A percentile compares a stretch with the other conserved stretches of the same genome.
Evolutionary conservation across 2,888 invertebrate genomes (phyloP).

Genomic region (Byasa hedistus): DNA sequence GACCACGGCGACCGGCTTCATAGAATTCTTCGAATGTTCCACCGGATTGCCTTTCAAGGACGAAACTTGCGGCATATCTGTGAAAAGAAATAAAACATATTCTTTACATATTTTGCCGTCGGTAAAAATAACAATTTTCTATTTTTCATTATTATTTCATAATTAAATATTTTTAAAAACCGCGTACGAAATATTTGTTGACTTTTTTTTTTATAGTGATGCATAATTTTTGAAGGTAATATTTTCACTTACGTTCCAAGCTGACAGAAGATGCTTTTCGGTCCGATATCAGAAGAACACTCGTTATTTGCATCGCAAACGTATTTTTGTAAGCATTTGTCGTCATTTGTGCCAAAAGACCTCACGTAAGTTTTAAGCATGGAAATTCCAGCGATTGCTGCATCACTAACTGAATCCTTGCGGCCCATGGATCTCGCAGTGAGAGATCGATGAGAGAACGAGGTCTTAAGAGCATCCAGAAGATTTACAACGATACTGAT

Average conservation of each 20-base stretch:
- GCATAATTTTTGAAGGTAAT: no score
- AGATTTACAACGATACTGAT: slow-evolving; percentile 95
- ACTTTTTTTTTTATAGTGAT: no score
- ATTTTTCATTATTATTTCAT: no score
- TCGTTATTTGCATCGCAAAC: slow-evolving; percentile 94
- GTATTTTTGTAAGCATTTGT: slow-evolving; percentile 91
- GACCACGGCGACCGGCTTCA: slow-evolving; percentile 91
- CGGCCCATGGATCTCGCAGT: slow-evolving; percentile 91
- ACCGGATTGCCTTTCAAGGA: slow-evolving; percentile 87
- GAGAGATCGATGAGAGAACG: slow-evolving; percentile 94
- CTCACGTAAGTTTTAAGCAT: slow-evolving; percentile 94
- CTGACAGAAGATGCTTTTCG: slow-evolving; percentile 93
- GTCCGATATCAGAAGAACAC: slow-evolving; percentile 89
- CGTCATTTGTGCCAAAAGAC: slow-evolving; percentile 87
- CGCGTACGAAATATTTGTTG: no score
- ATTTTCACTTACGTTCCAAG: slow-evolving; percentile 90
- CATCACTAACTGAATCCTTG: slow-evolving; percentile 94
- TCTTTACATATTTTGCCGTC: no score
- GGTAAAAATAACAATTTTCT: no score
- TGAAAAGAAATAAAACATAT: slow-evolving; percentile 30
- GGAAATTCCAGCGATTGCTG: slow-evolving; percentile 91
- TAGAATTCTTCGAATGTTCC: slow-evolving; percentile 88
- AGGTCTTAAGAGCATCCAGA: slow-evolving; percentile 94
- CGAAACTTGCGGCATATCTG: slow-evolving; percentile 92
- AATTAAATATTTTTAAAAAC: no score